Evolutionary conservation across 2,113 vertebrate species (phyloP), one percentile per base, ranked within the genome.

Genomic region (Oceanites oceanicus): DNA sequence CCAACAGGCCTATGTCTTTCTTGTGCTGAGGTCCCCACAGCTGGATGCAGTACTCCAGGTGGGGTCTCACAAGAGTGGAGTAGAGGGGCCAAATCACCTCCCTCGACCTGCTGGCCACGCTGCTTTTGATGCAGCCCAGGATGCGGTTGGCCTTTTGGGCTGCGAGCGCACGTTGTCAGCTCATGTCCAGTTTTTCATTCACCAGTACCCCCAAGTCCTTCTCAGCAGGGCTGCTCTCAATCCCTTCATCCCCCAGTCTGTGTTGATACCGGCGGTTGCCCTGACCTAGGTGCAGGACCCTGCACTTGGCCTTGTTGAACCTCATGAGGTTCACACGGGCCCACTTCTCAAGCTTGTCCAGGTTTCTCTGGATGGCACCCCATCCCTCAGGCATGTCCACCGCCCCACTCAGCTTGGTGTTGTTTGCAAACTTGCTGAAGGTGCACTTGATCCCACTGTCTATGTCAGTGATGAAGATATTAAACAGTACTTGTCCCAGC

Each of bases 371-470:
- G 8, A 73, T 21, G 9, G 15, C 18, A 77, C 44, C 8, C 17
- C 1, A 0, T 44, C n/a, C 21, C 14, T 66, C 45, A 42, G 13
- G 2, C 38, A 38, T 38, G 38, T 38, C 38, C 38, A 38, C 38
- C 38, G 38, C 38, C 38, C 38, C 38, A 52, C 30, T 15, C 42
- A 58, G 30, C 20, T 27, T 29, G 10, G 8, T 55, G 65, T 40
- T 3, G 8, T 9, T 55, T 27, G 30, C 7, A 66, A n/a, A 83
- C n/a, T 1, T 66, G 3, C 36, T 52, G 34, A 38, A 10, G 38
- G 38, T 38, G 38, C 38, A 74, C 27, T 59, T 0, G 0, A 36
- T 59, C 27, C 9, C 14, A 17, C 66, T 6, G 3, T 25, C 9
- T 17, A 6, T 25, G 7, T 15, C 47, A 32, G 1, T 49, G 40